Conservation (phyloP, 2,797 vertebrate species). For the Onychomys arenicola region DNA sequence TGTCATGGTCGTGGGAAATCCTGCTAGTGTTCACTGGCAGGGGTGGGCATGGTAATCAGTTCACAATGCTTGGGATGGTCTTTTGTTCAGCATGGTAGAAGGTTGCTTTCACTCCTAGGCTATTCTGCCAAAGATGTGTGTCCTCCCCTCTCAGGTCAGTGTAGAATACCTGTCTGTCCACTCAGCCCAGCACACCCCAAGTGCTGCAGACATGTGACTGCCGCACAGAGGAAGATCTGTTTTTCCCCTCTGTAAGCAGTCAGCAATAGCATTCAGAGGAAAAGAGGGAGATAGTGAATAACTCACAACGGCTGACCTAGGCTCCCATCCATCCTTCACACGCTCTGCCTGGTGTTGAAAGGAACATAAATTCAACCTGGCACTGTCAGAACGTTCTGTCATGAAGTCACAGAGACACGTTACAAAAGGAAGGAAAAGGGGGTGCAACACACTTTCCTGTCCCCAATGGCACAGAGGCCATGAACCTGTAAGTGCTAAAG, state of each 20-base stretch:
- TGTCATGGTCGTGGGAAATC: not conserved
- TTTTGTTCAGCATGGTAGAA: not conserved
- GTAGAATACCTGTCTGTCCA: not conserved
- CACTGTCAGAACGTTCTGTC: slow-evolving; percentile 67
- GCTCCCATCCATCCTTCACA: slow-evolving; percentile 79
- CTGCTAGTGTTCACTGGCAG: not conserved
- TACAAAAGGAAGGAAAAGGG: not conserved
- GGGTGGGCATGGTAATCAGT: not conserved
- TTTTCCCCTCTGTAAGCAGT: not conserved
- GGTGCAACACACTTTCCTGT: not conserved
- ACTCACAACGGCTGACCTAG: slow-evolving; percentile 68
- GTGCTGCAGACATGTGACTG: not conserved
- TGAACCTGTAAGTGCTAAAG: not conserved
- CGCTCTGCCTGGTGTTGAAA: slow-evolving; percentile 83
- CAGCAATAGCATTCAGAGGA: slow-evolving; percentile 24
- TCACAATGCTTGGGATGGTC: not conserved
- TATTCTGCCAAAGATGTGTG: accelerated
- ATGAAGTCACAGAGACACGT: slow-evolving; percentile 27
- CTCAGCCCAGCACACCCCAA: not conserved
- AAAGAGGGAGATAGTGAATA: slow-evolving; percentile 74
- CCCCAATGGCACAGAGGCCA: not conserved
- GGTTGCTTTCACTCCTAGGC: accelerated
- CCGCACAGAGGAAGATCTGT: not conserved
- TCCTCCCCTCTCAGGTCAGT: not conserved
- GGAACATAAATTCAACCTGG: slow-evolving; percentile 81